Base-by-base conservation (phyloP, 1,140 invertebrate genomes). In the Pseudachorutes palmiensis region DNA sequence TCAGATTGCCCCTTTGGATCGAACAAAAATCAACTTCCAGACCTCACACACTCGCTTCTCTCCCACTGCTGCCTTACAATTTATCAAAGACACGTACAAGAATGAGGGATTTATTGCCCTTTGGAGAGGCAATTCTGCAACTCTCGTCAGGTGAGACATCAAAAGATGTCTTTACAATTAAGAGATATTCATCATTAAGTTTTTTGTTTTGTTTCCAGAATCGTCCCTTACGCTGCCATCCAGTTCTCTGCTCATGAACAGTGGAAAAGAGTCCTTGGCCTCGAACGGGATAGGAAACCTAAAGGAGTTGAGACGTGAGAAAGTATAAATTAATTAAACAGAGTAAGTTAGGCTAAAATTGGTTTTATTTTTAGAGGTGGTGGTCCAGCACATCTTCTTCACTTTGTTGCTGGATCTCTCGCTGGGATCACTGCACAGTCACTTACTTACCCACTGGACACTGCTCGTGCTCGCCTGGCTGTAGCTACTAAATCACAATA, bases 1-100 rank as follows among this genome's bases (percentile, higher is more conserved):
- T 41, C 33, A 63, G 45, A 68, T 99, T 74, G 97, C 97, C 1
- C 97, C 97, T 1, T 80, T 99, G 22, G 97, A 99, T 81, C 82
- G 97, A 66, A 94, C 94, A 63, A 98, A 98, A 84, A 98, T 99
- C 64, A 94, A 95, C 82, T 98, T 98, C 80, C 96, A 99, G 24
- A 55, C 51, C 5, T 55, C 51, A 5, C 12, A 55, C 24, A 55
- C 9, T 83, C 84, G 14, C 26, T 98, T 93, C 79, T 89, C 90
- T 0, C 85, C 88, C 64, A 82, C 80, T 68, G 88, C 87, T 29
- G 94, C 92, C 0, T 74, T 89, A 1, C 76, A 82, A 57, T 98
- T 96, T 80, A 75, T 98, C n/a, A 70, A 81, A 32, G 77, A 85
- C 33, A 86, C 86, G 26, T 86, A 87, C 66, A 80, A 80, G 71